phyloP scores from a whole-genome alignment of 2,888 invertebrate genomes.

The Xylota sylvarum region DNA sequence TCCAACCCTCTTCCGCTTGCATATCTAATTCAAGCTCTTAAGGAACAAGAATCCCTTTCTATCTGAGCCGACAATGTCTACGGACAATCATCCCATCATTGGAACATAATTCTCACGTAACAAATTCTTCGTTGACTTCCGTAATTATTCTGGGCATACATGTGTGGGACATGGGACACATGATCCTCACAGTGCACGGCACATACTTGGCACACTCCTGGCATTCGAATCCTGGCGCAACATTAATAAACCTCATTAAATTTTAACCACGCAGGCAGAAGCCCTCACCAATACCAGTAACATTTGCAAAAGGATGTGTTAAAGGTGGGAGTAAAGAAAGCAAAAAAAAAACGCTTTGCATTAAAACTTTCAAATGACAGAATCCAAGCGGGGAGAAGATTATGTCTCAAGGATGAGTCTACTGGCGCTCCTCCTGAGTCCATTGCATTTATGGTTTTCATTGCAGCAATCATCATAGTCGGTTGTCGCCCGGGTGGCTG shows the following conservation, averaged over 20 bases:
- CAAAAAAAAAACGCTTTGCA: slow-evolving; percentile 7
- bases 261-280: slow-evolving; percentile 56
- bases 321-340: not conserved
- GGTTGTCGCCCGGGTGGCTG: slow-evolving; percentile 5
- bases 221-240: slow-evolving; percentile 54
- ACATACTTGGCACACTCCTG: slow-evolving; percentile 15
- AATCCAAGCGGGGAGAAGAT: slow-evolving; percentile 14
- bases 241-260: slow-evolving; percentile 77
- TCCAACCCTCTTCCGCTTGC: not conserved
- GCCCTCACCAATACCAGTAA: slow-evolving; percentile 20
- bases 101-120: slow-evolving; percentile 55
- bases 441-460: slow-evolving; percentile 47
- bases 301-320: slow-evolving; percentile 10
- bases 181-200: not conserved
- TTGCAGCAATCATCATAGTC: slow-evolving; percentile 43
- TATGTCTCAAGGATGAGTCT: slow-evolving; percentile 71
- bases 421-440: slow-evolving; percentile 27
- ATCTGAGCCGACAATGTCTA: not conserved
- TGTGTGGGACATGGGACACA: slow-evolving; percentile 19
- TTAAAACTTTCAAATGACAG: slow-evolving; percentile 29
- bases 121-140: slow-evolving; percentile 47
- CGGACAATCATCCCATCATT: slow-evolving; percentile 33
- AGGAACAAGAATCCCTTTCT: slow-evolving; percentile 9
- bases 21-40: slow-evolving; percentile 45
- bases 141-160: slow-evolving; percentile 42